Base-by-base conservation (phyloP, 2,888 invertebrate species). In the Harmothoe impar region DNA sequence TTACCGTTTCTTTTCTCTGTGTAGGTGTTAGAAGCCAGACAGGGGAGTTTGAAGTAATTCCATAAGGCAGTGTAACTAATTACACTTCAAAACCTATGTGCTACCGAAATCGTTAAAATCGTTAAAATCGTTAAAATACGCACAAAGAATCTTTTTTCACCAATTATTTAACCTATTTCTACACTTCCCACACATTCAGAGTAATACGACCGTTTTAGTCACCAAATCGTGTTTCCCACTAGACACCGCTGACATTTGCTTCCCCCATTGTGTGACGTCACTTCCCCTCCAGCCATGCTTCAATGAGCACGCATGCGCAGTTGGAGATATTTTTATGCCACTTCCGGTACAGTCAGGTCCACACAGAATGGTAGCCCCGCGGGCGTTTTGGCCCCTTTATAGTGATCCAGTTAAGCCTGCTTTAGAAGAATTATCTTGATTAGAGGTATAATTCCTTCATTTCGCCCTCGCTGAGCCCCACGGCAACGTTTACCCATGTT, bases 401-500 rank as follows among this genome's bases (percentile, higher is more conserved):
- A 35, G 33, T 15, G 33, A 0, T n/a, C 81, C 0, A 7, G 81
- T 33, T 81, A 33, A 81, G 12, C 15, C 33, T 23, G 15, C 20
- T 43, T 81, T 7, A 17, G 35, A 10, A 0, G 33, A 35, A 35
- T 81, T 81, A 43, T 43, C 81, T 43, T 81, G 81, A 81, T 81
- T 81, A 81, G 33, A 81, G 81, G 43, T 81, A 43, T 81, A 81
- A 81, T 81, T 81, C n/a, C 43, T 81, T 43, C 81, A 43, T 23
- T n/a, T 35, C 31, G 7, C n/a, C 35, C 43, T 20, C 81, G 7
- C 17, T 20, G 43, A 43, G 43, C 35, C 81, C 33, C 17, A n/a
- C 0, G 77, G 77, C 29, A 29, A 77, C 25, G 17, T 29, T 25
- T 25, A 77, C 31, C 25, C 77, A n/a, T 25, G 77, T 31, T 29